These are phyloP conservation scores for Malurus leucopterus DNA, from an alignment of 2,797 vertebrate species.

Conservation along the genomic window DNA sequence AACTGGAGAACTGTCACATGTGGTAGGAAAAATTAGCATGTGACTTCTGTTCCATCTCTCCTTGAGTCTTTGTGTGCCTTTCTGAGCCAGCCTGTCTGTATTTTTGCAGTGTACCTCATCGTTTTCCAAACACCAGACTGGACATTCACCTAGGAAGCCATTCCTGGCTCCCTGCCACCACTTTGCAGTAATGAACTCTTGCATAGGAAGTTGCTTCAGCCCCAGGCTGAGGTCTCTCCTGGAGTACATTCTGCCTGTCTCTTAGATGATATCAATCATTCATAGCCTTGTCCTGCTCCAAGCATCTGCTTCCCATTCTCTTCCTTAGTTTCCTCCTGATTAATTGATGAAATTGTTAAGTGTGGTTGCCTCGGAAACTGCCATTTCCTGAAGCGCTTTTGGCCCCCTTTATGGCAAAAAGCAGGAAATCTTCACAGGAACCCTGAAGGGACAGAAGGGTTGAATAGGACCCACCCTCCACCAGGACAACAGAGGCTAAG, in stretches of 20 bases:
- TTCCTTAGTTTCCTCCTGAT: slow-evolving; percentile 36
- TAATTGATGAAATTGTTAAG: slow-evolving; percentile 43
- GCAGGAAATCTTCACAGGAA: slow-evolving; percentile 18
- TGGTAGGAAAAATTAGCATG: neutral
- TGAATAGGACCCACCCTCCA: neutral
- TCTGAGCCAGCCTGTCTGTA: neutral
- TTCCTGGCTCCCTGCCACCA: neutral
- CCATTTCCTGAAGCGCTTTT: slow-evolving; percentile 25
- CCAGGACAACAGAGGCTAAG: neutral
- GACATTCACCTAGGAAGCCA: neutral
- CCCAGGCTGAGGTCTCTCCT: neutral
- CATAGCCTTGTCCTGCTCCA: neutral
- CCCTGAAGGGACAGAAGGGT: neutral
- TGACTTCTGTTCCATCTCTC: neutral
- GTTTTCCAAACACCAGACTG: neutral
- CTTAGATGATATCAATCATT: slow-evolving; percentile 32
- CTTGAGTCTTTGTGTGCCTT: neutral
- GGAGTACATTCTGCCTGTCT: neutral
- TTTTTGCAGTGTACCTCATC: neutral
- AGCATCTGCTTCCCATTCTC: slow-evolving; percentile 45
- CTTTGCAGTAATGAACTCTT: neutral
- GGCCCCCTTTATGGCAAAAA: neutral
- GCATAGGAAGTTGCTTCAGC: slow-evolving; percentile 3
- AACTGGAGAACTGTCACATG: neutral
- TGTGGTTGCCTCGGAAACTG: neutral